These are phyloP conservation scores for Trichopoda pennipes DNA, from an alignment of 2,888 invertebrate genomes.

Conservation along the genomic window DNA sequence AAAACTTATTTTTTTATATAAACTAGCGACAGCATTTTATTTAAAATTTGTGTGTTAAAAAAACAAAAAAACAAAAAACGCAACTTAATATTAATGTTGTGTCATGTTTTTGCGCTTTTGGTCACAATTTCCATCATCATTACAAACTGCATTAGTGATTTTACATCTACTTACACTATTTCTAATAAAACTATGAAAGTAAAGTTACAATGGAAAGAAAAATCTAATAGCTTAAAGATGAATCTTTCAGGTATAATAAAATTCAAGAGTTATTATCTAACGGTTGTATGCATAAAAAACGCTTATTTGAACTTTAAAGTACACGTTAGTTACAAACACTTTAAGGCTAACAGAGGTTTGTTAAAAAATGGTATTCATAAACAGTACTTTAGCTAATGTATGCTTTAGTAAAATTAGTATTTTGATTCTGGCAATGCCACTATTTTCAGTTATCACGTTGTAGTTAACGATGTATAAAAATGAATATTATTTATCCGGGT, in stretches of 20 bases:
- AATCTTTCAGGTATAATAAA: background rate
- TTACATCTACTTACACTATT: background rate
- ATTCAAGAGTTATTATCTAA: no score
- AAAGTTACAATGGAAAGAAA: background rate
- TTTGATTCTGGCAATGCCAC: no score
- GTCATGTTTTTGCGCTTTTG: conserved; percentile 61
- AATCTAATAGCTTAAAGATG: background rate
- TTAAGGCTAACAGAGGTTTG: no score
- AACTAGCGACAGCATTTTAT: background rate
- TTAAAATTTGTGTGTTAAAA: background rate
- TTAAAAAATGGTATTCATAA: no score
- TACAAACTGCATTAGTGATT: background rate
- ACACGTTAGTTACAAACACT: no score
- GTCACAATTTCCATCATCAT: conserved; percentile 54
- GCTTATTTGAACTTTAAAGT: no score
- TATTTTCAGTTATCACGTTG: no score
- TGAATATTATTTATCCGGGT: no score
- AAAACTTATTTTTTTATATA: conserved; percentile 1
- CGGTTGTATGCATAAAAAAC: no score
- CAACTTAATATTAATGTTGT: conserved; percentile 59
- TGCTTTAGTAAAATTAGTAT: no score
- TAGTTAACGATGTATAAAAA: no score
- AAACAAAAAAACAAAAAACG: conserved; percentile 15
- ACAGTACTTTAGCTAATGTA: no score
- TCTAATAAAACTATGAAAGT: background rate